Base-by-base conservation (phyloP, 1,140 invertebrate genomes). In the Eulimnadia texana region DNA sequence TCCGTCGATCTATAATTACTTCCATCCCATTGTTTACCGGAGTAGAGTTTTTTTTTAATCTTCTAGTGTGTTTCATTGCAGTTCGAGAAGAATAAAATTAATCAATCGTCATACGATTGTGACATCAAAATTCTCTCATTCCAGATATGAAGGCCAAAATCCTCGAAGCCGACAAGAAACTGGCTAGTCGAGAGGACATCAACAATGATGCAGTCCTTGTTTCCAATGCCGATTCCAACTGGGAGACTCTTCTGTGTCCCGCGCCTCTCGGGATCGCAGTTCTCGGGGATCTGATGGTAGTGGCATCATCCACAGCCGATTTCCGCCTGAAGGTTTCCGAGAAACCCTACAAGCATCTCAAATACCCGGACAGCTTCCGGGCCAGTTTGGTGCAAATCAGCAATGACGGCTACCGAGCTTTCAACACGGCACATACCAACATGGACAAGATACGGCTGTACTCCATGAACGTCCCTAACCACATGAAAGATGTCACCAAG, bases 361-460 rank as follows among this genome's bases (percentile, higher is more conserved):
- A 60, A 23, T 52, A 25, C 11, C 59, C 59, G 13, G 28, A 22
- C 2, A 60, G 59, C 22, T 60, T 60, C 50, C 33, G 59, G 47
- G 59, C 59, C 1, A 50, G 20, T 60, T 24, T 60, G 9, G 23
- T 52, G 9, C 59, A 60, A 29, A 60, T 60, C 59, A 60, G 59
- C 50, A 51, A 60, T 49, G 28, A 16, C 0, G 59, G 59, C 49
- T 60, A 60, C 59, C 2, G 20, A 2, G 47, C 59, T 19, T 60
- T 60, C 47, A 47, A 23, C 47, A 50, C 3, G 10, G 59, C 59
- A 2, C 59, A 60, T 13, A 60, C 19, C 0, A 60, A 60, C 24
- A 60, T 60, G 59, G 59, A 52, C 23, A 20, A 50, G 9, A 60
- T 60, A 1, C 59, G 59, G 3, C 2, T 60, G 2, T 25, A 51